A percentile compares a stretch with the other conserved stretches of the same genome.
These are phyloP conservation scores for Bergia sp. DNA, from an alignment of 92 coral and sea anemone species.

Conservation along the genomic window DNA sequence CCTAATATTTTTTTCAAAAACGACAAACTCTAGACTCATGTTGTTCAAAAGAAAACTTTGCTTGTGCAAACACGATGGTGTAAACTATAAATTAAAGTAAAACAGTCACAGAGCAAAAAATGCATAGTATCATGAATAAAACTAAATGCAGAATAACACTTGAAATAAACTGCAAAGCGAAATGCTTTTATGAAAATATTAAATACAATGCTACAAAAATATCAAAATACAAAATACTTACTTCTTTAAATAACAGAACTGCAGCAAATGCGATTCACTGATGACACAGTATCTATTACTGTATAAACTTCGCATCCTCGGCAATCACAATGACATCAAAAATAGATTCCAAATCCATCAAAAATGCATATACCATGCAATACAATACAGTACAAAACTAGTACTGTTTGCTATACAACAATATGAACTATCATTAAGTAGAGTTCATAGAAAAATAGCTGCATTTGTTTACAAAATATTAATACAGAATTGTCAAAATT, in stretches of 20 bases:
- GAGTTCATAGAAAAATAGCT: constrained; percentile 27
- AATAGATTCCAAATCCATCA: neutral
- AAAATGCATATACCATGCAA: neutral
- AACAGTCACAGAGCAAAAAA: neutral
- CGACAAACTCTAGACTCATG: neutral
- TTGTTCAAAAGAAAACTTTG: neutral
- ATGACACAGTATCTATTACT: neutral
- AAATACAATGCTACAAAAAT: constrained; percentile 35
- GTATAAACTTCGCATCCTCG: neutral
- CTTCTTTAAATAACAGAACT: neutral
- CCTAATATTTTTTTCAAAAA: neutral
- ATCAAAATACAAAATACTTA: constrained; percentile 20
- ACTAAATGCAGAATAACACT: constrained; percentile 2
- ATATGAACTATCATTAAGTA: neutral
- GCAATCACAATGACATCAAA: neutral
- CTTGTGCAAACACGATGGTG: neutral
- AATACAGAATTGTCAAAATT: neutral
- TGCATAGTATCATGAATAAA: constrained; percentile 7
- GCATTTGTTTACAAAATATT: constrained; percentile 4
- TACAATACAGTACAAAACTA: neutral
- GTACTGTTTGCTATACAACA: neutral
- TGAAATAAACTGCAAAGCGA: constrained; percentile 26
- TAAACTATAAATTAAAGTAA: constrained; percentile 29
- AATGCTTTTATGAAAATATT: constrained; percentile 2
- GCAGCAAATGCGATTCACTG: neutral